Evolutionary conservation across 1,140 invertebrate species (phyloP).

Genomic region (Drosophila tristis): DNA sequence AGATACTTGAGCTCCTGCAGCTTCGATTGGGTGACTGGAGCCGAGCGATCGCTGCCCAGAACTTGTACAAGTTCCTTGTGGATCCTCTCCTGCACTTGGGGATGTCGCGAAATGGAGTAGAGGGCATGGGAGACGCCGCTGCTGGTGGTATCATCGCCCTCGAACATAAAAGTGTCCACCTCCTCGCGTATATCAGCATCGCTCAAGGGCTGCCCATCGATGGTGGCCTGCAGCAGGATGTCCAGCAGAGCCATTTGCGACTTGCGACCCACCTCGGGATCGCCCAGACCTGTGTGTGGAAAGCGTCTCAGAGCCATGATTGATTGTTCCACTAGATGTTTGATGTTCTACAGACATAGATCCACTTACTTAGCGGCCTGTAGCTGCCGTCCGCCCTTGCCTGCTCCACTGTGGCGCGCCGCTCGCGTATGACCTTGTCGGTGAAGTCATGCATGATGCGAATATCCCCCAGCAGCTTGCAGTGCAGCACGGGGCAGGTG

Average conservation of each 20-base stretch:
- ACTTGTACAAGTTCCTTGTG: slow-evolving; percentile 86
- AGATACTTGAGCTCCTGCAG: slow-evolving; percentile 85
- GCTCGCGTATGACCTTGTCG: slow-evolving; percentile 73
- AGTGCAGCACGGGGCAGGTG: slow-evolving; percentile 39
- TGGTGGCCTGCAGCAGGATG: slow-evolving; percentile 88
- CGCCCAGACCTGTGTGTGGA: slow-evolving; percentile 48
- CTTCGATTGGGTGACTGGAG: slow-evolving; percentile 79
- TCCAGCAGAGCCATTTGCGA: slow-evolving; percentile 91
- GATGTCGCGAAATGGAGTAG: slow-evolving; percentile 56
- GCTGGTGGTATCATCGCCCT: slow-evolving; percentile 85
- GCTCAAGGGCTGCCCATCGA: slow-evolving; percentile 86
- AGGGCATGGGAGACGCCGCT: slow-evolving; percentile 66
- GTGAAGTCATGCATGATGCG: slow-evolving; percentile 75
- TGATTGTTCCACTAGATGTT: slow-evolving; percentile 1
- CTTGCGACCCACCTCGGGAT: slow-evolving; percentile 83
- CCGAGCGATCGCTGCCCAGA: slow-evolving; percentile 79
- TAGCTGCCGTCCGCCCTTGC: slow-evolving; percentile 62
- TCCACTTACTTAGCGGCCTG: slow-evolving; percentile 57
- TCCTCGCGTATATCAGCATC: slow-evolving; percentile 89
- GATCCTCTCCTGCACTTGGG: slow-evolving; percentile 85
- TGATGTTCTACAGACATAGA: slow-evolving; percentile 4
- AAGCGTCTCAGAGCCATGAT: background rate
- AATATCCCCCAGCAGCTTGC: slow-evolving; percentile 54
- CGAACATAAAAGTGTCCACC: slow-evolving; percentile 92
- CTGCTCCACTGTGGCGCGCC: slow-evolving; percentile 48